Evolutionary conservation across 2,797 vertebrate species (phyloP).

Genomic region (Myotis vivesi): DNA sequence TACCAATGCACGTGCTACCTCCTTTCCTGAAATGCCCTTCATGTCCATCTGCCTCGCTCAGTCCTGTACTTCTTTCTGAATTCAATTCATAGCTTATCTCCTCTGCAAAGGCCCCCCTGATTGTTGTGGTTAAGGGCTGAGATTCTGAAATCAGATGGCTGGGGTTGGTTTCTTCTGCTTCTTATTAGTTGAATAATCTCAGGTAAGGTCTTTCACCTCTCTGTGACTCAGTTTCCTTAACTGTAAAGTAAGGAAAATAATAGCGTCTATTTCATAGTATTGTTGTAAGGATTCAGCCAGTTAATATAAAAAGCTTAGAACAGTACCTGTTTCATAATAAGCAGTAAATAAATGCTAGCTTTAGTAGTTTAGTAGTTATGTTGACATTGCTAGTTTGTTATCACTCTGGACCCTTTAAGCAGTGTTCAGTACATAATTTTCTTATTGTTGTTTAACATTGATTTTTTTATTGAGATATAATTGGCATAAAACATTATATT

Average conservation of each 20-base stretch:
- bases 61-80: neutral
- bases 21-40: slow-evolving; percentile 22
- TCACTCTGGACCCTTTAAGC: neutral
- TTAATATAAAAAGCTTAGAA: neutral
- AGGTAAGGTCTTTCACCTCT: neutral
- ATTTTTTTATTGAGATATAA: slow-evolving; percentile 9
- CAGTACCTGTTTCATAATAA: neutral
- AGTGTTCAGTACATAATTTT: neutral
- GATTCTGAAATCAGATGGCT: neutral
- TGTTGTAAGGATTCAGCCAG: neutral
- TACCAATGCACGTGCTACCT: neutral
- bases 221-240: neutral
- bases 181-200: neutral
- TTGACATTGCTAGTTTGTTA: neutral
- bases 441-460: slow-evolving; percentile 7
- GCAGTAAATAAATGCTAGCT: neutral
- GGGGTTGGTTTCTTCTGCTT: neutral
- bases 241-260: slow-evolving; percentile 34
- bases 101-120: slow-evolving; percentile 13
- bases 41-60: neutral
- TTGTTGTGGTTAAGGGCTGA: neutral
- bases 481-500: neutral
- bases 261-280: neutral
- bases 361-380: neutral
- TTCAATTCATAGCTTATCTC: neutral